Conservation (phyloP, 2,888 invertebrate species). For the Microctonus aethiopoides region DNA sequence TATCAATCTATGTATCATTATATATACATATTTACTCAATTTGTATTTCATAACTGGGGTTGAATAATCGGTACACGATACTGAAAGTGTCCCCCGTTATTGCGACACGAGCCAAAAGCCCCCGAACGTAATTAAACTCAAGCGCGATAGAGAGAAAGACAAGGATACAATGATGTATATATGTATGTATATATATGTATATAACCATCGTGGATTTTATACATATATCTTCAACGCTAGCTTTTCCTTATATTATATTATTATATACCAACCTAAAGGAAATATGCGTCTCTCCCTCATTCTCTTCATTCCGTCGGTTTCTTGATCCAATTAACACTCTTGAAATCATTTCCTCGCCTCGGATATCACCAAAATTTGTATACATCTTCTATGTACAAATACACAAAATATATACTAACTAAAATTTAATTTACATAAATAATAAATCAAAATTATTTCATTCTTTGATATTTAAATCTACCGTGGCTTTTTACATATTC, state of each 20-base stretch:
- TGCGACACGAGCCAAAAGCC: constrained; percentile 53
- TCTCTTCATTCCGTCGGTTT: constrained; percentile 57
- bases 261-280: background rate
- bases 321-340: constrained; percentile 66
- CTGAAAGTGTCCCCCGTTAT: constrained; percentile 53
- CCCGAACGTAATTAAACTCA: constrained; percentile 62
- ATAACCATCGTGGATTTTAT: no score
- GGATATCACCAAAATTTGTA: background rate
- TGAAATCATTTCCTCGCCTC: constrained; percentile 47
- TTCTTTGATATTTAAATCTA: constrained; percentile 66
- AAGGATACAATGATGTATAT: background rate
- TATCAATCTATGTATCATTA: constrained; percentile 38
- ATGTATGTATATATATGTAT: no score
- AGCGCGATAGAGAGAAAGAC: constrained; percentile 25
- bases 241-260: background rate
- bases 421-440: constrained; percentile 64
- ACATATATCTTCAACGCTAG: background rate
- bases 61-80: constrained; percentile 46
- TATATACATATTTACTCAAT: constrained; percentile 39
- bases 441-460: constrained; percentile 63
- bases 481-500: constrained; percentile 31
- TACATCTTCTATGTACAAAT: background rate
- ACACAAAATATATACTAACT: background rate
- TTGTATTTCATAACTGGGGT: constrained; percentile 46
- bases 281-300: constrained; percentile 18